These are phyloP conservation scores for Oxytorus armatus DNA, from an alignment of 2,888 invertebrate genomes.

Conservation along the genomic window DNA sequence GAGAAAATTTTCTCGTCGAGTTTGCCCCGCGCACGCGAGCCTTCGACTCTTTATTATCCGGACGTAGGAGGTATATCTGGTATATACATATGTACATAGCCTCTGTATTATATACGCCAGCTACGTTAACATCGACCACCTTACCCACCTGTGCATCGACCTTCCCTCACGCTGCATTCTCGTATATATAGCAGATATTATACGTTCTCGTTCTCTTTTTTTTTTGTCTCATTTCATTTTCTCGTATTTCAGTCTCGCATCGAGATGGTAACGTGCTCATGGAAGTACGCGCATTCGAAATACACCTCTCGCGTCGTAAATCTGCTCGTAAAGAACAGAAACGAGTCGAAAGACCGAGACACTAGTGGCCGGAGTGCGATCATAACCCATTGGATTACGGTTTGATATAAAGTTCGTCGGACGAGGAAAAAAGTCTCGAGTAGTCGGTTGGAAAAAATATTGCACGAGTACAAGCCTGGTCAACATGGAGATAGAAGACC, in stretches of 20 bases:
- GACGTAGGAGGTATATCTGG: constrained; percentile 69
- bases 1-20: constrained; percentile 73
- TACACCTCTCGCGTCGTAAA: constrained; percentile 57
- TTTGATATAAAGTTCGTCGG: constrained; percentile 50
- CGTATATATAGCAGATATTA: constrained; percentile 36
- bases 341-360: constrained; percentile 50
- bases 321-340: constrained; percentile 60
- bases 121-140: constrained; percentile 51
- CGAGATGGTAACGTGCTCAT: constrained; percentile 45
- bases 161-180: constrained; percentile 56
- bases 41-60: constrained; percentile 72
- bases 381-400: constrained; percentile 63
- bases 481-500: not conserved
- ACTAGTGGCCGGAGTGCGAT: constrained; percentile 30
- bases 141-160: constrained; percentile 62
- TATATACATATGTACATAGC: constrained; percentile 2
- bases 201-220: constrained; percentile 45
- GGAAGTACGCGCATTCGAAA: constrained; percentile 60
- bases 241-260: constrained; percentile 43
- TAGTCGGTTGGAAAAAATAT: constrained; percentile 10
- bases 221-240: constrained; percentile 31
- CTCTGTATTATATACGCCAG: constrained; percentile 17
- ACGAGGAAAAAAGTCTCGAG: constrained; percentile 31
- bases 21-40: constrained; percentile 70
- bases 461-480: not conserved